A percentile compares a stretch with the other conserved stretches of the same genome.
Evolutionary conservation across 2,888 invertebrate species (phyloP).

Genomic region (Acanthosepion esculentum): DNA sequence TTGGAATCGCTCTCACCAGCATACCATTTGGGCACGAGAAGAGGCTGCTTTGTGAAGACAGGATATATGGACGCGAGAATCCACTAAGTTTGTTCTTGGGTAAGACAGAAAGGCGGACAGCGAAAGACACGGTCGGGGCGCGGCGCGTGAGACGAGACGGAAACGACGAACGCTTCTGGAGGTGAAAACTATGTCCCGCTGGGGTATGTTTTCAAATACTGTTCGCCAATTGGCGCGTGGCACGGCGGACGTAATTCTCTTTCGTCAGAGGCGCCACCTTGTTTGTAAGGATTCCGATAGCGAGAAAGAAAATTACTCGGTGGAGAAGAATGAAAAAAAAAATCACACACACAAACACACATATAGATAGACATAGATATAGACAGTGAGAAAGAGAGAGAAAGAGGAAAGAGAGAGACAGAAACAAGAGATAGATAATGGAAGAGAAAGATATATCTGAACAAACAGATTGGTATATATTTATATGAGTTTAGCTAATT

Average conservation of each 20-base stretch:
- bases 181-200: background rate
- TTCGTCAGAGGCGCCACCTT: background rate
- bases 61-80: background rate
- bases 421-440: background rate
- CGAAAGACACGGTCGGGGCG: background rate
- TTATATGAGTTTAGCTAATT: too few relatives aligned
- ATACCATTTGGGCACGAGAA: background rate
- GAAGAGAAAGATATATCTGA: background rate
- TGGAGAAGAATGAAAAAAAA: background rate
- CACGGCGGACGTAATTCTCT: background rate
- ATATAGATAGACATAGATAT: background rate
- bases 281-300: background rate
- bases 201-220: background rate
- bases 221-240: background rate
- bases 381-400: background rate
- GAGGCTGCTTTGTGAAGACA: background rate
- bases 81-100: background rate
- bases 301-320: background rate
- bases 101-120: background rate
- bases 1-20: background rate
- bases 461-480: too few relatives aligned
- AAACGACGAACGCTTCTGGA: background rate
- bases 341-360: background rate
- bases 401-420: too few relatives aligned
- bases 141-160: slow-evolving; percentile 33